Evolutionary conservation across 2,888 invertebrate genomes (phyloP), one percentile per base, ranked within the genome.

Genomic region (Epistrophe grossulariae): DNA sequence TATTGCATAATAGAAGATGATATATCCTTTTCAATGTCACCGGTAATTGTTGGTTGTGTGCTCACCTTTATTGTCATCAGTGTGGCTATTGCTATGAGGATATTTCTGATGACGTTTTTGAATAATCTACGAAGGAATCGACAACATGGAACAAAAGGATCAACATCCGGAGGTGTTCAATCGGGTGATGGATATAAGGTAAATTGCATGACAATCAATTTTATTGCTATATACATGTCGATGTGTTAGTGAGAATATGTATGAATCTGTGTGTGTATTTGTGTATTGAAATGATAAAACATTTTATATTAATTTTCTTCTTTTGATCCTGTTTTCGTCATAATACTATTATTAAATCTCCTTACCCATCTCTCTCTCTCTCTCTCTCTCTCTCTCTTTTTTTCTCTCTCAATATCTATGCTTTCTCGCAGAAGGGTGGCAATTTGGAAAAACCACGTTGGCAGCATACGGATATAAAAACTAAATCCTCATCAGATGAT

Each of bases 381-480:
- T 1, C 3, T 13, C 6, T 60, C 17, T 38, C 1, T 31, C 1
- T 11, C 31, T 4, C 31, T 31, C 17, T 19, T 38, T 11, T 9
- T 1, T 0, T 15, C 2, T 40, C 19, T 38, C 0, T 31, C 6
- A 4, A 24, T 60, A 19, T 11, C 11, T 17, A 43, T 10, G 4
- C 48, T 50, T 40, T 8, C 15, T 15, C 8, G 38, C 76, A 84
- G 79, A 88, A 93, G 91, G 90, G 91, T 73, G 91, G 90, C 6
- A 91, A 91, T 89, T 88, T 92, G 89, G 92, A 92, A 77, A 93
- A 92, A 87, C 93, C 93, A 72, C 92, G 93, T 7, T 93, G 93
- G 93, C 93, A 93, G 81, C 93, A 93, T 88, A 94, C 91, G 91
- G 94, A 92, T 91, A 93, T 92, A 80, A 92, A 92, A 90, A 92